Evolutionary conservation across 2,113 vertebrate species (phyloP).

Genomic region (Trichechus manatus): DNA sequence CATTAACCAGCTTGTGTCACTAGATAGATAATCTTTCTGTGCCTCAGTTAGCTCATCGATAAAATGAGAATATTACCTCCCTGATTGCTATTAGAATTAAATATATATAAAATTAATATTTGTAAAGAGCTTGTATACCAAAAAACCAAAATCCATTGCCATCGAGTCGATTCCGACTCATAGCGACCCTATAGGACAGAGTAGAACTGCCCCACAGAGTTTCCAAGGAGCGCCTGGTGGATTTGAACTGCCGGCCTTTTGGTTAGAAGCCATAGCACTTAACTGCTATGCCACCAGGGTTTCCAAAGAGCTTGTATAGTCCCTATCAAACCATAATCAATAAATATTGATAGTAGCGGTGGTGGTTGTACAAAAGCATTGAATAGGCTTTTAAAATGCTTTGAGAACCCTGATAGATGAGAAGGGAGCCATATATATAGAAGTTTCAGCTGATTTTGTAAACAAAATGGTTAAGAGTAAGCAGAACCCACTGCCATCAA

Average conservation of each 20-base stretch:
- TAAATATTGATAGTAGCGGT: not conserved
- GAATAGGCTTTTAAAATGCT: not conserved
- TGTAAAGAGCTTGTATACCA: too few relatives aligned
- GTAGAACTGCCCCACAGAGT: too few relatives aligned
- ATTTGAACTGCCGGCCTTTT: too few relatives aligned
- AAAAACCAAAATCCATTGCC: too few relatives aligned
- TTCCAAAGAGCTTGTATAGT: not conserved
- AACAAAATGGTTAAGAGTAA: not conserved
- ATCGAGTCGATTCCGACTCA: too few relatives aligned
- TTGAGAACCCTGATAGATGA: not conserved
- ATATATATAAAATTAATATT: too few relatives aligned
- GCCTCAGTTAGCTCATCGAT: not conserved
- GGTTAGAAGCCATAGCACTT: too few relatives aligned
- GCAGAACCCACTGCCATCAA: too few relatives aligned
- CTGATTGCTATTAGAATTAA: not conserved
- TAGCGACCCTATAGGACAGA: too few relatives aligned
- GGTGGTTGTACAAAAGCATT: not conserved
- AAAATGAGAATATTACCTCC: not conserved
- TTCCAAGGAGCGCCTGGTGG: too few relatives aligned
- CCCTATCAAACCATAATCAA: not conserved
- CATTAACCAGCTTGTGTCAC: not conserved
- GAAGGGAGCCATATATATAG: not conserved
- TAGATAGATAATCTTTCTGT: not conserved
- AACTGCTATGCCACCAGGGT: not conserved
- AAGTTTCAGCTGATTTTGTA: not conserved